These are phyloP conservation scores for Tachysurus fulvidraco DNA, from an alignment of 2,113 vertebrate species.

Conservation along the genomic window DNA sequence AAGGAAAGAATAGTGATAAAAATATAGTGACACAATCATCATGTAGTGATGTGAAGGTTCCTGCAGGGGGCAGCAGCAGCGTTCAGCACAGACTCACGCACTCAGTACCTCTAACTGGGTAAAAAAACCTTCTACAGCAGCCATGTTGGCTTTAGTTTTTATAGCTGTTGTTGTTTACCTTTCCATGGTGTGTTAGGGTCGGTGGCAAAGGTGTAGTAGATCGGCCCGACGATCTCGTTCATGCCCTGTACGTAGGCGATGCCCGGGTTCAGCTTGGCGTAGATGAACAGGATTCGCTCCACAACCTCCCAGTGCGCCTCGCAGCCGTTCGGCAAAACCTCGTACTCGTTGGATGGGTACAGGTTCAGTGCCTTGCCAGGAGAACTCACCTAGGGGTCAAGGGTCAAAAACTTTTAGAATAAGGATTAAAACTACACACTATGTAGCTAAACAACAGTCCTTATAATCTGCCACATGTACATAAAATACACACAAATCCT, in stretches of 20 bases:
- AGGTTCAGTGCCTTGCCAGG: constrained; percentile 80
- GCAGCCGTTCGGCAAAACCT: constrained; percentile 86
- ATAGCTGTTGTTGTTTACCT: constrained; percentile 70
- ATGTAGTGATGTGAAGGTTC: not conserved
- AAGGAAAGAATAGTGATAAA: not conserved
- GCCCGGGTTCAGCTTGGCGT: constrained; percentile 96
- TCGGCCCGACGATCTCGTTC: constrained; percentile 96
- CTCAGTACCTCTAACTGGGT: not conserved
- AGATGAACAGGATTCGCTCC: constrained; percentile 96
- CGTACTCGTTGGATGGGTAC: constrained; percentile 82
- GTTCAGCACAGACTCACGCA: not conserved
- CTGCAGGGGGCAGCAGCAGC: constrained; percentile 3
- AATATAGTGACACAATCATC: no score
- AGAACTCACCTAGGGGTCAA: constrained; percentile 83
- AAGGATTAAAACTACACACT: no score
- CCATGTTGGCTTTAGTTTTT: no score
- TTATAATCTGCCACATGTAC: no score
- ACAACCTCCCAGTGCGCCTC: constrained; percentile 99
- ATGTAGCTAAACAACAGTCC: not conserved
- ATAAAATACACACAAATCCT: no score
- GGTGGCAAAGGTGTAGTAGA: constrained; percentile 96
- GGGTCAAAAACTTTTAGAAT: not conserved
- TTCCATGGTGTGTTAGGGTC: constrained; percentile 92
- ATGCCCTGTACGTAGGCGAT: constrained; percentile 98
- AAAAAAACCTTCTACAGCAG: not conserved